Evolutionary conservation across 2,888 invertebrate genomes (phyloP).

Genomic region (Xanthostigma xanthostigma): DNA sequence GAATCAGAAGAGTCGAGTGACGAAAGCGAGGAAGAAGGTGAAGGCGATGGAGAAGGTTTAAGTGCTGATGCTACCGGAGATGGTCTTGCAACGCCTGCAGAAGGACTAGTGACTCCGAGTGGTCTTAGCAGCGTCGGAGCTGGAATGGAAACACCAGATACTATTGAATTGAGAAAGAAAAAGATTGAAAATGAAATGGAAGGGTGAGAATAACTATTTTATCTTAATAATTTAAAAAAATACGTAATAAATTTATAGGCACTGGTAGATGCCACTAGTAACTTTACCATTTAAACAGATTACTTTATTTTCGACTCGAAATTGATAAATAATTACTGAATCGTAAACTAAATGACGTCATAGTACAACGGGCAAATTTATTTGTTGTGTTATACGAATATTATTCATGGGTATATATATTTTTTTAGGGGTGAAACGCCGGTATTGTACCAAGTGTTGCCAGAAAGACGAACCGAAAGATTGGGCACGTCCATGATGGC

Average conservation of each 20-base stretch:
- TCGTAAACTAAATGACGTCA: too few species aligned
- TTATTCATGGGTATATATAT: neutral
- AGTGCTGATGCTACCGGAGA: constrained; percentile 49
- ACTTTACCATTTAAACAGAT: too few species aligned
- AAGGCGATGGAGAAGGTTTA: constrained; percentile 31
- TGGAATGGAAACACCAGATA: constrained; percentile 96
- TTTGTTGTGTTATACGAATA: too few species aligned
- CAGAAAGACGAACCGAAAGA: constrained; percentile 84
- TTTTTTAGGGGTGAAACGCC: constrained; percentile 72
- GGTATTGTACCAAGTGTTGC: constrained; percentile 85
- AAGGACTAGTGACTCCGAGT: constrained; percentile 87
- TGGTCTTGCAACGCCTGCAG: constrained; percentile 84
- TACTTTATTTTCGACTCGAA: too few species aligned
- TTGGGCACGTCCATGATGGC: constrained; percentile 93
- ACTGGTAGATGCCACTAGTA: too few species aligned
- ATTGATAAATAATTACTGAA: too few species aligned
- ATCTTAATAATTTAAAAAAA: neutral
- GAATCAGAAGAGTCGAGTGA: constrained; percentile 66
- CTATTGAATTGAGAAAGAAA: constrained; percentile 93
- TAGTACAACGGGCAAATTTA: too few species aligned
- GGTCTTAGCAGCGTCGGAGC: constrained; percentile 83
- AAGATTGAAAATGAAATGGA: constrained; percentile 94
- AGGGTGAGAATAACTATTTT: constrained; percentile 39
- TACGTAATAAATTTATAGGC: neutral
- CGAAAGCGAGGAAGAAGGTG: constrained; percentile 51